A percentile compares a stretch with the other conserved stretches of the same genome.
Evolutionary conservation across 2,888 invertebrate genomes (phyloP).

Genomic region (Agriopis leucophaearia): DNA sequence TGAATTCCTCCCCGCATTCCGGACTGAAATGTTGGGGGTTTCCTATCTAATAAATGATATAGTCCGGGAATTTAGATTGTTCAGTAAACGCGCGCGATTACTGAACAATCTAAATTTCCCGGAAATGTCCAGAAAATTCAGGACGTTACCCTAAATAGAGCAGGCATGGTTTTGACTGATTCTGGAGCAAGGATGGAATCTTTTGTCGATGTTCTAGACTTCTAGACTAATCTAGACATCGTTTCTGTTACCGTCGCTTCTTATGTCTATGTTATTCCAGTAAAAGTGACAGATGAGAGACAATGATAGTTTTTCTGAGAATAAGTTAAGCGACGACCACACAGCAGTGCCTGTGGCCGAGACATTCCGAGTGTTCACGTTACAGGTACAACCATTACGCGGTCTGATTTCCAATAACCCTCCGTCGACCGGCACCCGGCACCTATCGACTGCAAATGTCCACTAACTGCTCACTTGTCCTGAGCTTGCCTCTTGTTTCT

Average conservation of each 20-base stretch:
- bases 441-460: constrained; percentile 28
- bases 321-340: neutral
- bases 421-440: constrained; percentile 40
- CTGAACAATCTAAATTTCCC: too few relatives aligned
- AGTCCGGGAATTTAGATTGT: too few relatives aligned
- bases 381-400: constrained; percentile 9
- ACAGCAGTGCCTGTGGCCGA: too few relatives aligned
- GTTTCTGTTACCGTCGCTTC: neutral
- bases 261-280: neutral
- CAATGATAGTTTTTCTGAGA: neutral
- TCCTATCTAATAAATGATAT: too few relatives aligned
- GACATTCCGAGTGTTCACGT: constrained; percentile 7
- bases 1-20: too few relatives aligned
- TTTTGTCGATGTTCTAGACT: too few relatives aligned
- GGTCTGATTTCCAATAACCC: constrained; percentile 13
- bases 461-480: constrained; percentile 19
- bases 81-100: too few relatives aligned
- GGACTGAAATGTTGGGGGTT: too few relatives aligned
- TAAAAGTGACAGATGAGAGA: neutral
- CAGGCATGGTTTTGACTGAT: neutral
- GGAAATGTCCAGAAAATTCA: too few relatives aligned
- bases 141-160: neutral
- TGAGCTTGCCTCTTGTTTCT: neutral
- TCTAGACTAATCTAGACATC: too few relatives aligned
- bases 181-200: too few relatives aligned